Percentiles rank a stretch among this genome's conserved stretches.
Evolutionary conservation across 2,797 vertebrate genomes (phyloP).

Genomic region (Crypturellus tataupa): DNA sequence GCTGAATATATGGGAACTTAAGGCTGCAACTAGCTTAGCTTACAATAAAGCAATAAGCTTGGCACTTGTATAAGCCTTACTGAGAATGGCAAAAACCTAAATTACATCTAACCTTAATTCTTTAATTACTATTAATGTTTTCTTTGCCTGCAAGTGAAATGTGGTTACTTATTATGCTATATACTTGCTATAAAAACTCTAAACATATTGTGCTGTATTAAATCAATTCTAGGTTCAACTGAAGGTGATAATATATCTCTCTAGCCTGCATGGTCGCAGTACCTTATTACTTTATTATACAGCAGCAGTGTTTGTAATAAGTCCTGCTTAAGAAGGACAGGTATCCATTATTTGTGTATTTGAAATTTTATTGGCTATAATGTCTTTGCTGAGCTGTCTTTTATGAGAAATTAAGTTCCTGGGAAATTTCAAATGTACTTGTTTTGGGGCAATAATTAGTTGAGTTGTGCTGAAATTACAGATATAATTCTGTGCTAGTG

Average conservation of each 20-base stretch:
- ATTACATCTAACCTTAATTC: background rate
- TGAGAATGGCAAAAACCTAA: background rate
- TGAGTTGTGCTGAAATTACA: background rate
- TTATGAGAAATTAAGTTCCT: conserved; percentile 22
- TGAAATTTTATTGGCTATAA: conserved; percentile 18
- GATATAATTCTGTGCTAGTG: conserved; percentile 19
- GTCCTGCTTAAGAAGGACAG: conserved; percentile 19
- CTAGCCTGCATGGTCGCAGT: background rate
- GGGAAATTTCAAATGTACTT: conserved; percentile 24
- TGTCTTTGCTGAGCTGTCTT: conserved; percentile 14
- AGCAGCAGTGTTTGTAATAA: background rate
- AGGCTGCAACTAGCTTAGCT: background rate
- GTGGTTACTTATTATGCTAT: background rate
- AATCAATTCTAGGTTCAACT: background rate
- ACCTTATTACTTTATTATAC: conserved; percentile 13
- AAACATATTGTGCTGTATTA: background rate
- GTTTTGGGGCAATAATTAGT: background rate
- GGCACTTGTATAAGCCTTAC: background rate
- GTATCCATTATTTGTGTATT: conserved; percentile 7
- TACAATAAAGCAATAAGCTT: background rate
- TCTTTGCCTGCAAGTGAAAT: background rate
- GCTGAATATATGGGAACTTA: background rate
- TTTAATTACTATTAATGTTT: background rate
- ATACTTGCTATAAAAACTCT: background rate
- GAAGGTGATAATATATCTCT: conserved; percentile 5